A percentile compares a stretch with the other conserved stretches of the same genome.
phyloP scores from a whole-genome alignment of 2,888 invertebrate genomes.

The Siphlonurus alternatus region DNA sequence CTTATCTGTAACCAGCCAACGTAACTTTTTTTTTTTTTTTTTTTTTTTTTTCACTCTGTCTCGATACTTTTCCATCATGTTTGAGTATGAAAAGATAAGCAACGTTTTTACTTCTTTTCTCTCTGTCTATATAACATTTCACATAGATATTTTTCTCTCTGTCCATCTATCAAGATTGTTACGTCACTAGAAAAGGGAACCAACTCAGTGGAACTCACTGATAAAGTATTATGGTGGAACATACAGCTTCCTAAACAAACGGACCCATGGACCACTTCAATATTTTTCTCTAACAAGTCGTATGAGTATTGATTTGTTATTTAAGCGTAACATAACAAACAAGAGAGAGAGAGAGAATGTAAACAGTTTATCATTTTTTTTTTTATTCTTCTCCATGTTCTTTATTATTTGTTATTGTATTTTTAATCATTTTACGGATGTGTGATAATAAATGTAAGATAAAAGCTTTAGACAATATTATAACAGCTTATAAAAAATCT shows the following conservation, averaged over 20 bases:
- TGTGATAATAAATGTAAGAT: too few species aligned
- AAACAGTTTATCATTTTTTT: too few species aligned
- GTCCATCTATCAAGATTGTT: background rate
- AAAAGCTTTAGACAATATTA: too few species aligned
- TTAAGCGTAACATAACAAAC: too few species aligned
- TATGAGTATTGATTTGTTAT: background rate
- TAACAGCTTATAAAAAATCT: too few species aligned
- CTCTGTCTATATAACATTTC: too few species aligned
- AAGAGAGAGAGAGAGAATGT: too few species aligned
- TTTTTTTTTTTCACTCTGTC: background rate
- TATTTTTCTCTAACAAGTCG: background rate
- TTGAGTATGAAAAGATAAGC: background rate
- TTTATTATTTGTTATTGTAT: too few species aligned
- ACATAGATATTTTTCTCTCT: too few species aligned
- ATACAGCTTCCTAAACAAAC: background rate
- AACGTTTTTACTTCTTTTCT: background rate
- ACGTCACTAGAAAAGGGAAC: background rate
- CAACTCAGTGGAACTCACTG: background rate
- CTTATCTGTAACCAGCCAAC: background rate
- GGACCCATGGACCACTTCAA: background rate
- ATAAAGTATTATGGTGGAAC: background rate
- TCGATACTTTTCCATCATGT: slow-evolving; percentile 4
- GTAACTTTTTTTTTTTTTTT: too few species aligned
- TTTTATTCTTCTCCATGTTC: too few species aligned
- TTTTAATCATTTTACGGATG: too few species aligned